Base-by-base conservation (phyloP, 2,113 vertebrate species). In the Sinocyclocheilus anophthalmus region DNA sequence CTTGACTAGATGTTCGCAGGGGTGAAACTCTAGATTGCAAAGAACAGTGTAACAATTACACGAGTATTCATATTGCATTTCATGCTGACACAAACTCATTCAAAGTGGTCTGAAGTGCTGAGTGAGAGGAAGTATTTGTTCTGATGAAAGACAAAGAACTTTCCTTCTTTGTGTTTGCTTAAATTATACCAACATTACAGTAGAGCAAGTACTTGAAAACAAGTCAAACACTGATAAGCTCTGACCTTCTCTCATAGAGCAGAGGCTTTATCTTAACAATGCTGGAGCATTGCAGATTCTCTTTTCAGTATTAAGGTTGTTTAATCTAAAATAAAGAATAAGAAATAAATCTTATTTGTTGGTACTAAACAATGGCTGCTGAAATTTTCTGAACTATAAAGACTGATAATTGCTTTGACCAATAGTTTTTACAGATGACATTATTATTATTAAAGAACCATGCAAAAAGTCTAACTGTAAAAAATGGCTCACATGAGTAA, bases 1-100 rank as follows among this genome's bases (percentile, higher is more conserved):
- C 30, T 70, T 79, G 33, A 26, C 5, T 30, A 83, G 87, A 53
- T 85, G 81, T 82, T 87, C 89, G 82, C 89, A 20, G 57, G 9
- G 13, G 78, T 63, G 57, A 63, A 79, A 16, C 22, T n/a, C 53
- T 63, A 24, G 33, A 81, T 14, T 65, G 24, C 78, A 65, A 65
- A 16, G 57, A 81, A 81, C 78, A 24, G 59, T 65, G 42, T n/a
- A 48, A 55, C 76, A 80, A 45, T 30, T 33, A 37, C 37, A 37
- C n/a, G 9, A 5, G 20, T 22, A 4, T 59, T 53, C n/a, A 20
- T 76, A 18, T 33, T 84, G 42, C 30, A 63, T 53, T 45, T 59
- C 33, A 14, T 16, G 39, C 11, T 73, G 9, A 69, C 10, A 18
- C 77, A 3, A 81, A 61, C 67, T 59, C 37, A 81, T 61, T 77